These are phyloP conservation scores for Iselma pallidipennis DNA, from an alignment of 2,888 invertebrate genomes.

Conservation along the genomic window DNA sequence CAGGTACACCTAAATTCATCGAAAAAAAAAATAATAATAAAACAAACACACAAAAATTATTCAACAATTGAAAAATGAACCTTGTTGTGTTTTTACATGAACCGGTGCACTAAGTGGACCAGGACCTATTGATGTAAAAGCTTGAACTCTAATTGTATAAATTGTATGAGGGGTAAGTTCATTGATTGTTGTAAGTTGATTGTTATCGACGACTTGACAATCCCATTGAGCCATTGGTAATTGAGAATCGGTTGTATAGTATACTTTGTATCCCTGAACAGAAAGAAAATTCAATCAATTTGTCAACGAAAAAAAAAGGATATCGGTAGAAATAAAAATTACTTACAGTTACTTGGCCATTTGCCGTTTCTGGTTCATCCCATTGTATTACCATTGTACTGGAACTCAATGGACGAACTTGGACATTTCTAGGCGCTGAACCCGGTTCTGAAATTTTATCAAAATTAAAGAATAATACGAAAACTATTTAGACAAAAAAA, in stretches of 20 bases:
- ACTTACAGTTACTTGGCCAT: constrained; percentile 95
- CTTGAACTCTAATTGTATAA: constrained; percentile 93
- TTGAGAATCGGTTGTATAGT: constrained; percentile 89
- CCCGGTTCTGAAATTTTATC: constrained; percentile 78
- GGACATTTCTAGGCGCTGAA: constrained; percentile 91
- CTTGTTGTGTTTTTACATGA: constrained; percentile 98
- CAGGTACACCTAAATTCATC: constrained; percentile 78
- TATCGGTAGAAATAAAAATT: not conserved
- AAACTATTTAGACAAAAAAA: constrained; percentile 2
- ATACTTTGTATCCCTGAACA: constrained; percentile 94
- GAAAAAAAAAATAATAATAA: not conserved
- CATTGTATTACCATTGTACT: constrained; percentile 98
- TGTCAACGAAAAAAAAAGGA: not conserved
- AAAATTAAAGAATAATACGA: constrained; percentile 2
- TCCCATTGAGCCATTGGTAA: constrained; percentile 89
- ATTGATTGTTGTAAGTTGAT: constrained; percentile 88
- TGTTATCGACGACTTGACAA: constrained; percentile 92
- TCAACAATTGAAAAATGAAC: constrained; percentile 54
- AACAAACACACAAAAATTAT: not conserved
- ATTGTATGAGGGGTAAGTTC: constrained; percentile 90
- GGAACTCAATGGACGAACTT: constrained; percentile 90
- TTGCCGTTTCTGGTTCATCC: constrained; percentile 97
- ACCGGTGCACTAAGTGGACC: constrained; percentile 95
- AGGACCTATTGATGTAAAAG: constrained; percentile 91
- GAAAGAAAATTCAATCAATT: constrained; percentile 7